These are phyloP conservation scores for Darevskia nairensis DNA, from an alignment of 2,797 vertebrate species.

Conservation along the genomic window DNA sequence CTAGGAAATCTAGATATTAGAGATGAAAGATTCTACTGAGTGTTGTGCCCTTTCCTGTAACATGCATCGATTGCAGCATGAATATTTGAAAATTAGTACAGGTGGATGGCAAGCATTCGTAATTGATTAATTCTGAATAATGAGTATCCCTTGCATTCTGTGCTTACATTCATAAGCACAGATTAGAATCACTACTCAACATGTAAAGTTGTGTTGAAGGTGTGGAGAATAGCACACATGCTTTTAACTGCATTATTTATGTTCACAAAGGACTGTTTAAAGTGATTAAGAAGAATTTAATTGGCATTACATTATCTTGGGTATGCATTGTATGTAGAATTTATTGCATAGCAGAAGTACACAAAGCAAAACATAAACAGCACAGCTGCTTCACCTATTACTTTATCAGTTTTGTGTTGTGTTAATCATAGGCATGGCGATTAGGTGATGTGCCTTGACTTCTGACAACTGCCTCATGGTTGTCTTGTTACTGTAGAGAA, in stretches of 20 bases:
- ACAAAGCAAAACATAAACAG: conserved; percentile 30
- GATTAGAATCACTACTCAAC: conserved; percentile 41
- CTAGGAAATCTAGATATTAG: neutral
- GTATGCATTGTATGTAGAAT: neutral
- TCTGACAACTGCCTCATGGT: conserved; percentile 39
- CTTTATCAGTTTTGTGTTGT: conserved; percentile 26
- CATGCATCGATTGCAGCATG: neutral
- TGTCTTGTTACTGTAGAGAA: conserved; percentile 50
- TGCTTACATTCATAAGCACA: neutral
- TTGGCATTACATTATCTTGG: neutral
- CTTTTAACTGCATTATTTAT: conserved; percentile 2
- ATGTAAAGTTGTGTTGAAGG: conserved; percentile 33
- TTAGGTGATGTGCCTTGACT: neutral
- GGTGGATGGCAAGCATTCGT: neutral
- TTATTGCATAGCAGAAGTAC: neutral
- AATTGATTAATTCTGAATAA: conserved; percentile 8
- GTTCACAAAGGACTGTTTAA: conserved; percentile 12
- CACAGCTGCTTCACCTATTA: conserved; percentile 33
- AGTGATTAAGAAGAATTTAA: neutral
- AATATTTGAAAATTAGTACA: conserved; percentile 8
- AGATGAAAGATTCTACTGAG: conserved; percentile 24
- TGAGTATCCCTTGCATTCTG: neutral
- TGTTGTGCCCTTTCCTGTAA: conserved; percentile 16
- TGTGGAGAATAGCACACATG: neutral
- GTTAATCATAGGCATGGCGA: conserved; percentile 4